These are phyloP conservation scores for Melanotaenia nigrans DNA, from an alignment of 2,797 vertebrate species.

Conservation along the genomic window DNA sequence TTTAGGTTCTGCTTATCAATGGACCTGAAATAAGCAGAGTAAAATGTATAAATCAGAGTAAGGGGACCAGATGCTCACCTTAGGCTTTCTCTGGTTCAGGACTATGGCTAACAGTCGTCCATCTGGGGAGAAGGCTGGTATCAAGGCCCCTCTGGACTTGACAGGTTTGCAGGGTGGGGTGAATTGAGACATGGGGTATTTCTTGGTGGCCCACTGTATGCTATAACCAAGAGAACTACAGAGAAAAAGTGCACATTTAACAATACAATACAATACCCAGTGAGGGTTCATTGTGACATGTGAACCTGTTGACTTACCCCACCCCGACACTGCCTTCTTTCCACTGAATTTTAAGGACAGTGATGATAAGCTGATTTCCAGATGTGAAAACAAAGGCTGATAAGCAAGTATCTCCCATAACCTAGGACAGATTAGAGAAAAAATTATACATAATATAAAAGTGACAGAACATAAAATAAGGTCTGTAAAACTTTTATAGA, in stretches of 20 bases:
- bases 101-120: conserved; percentile 87
- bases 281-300: not conserved
- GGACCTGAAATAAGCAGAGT: not conserved
- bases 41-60: not conserved
- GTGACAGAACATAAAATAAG: not conserved
- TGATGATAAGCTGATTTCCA: conserved; percentile 83
- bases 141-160: conserved; percentile 91
- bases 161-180: conserved; percentile 85
- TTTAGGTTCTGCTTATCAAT: not conserved
- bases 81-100: conserved; percentile 92
- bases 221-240: conserved; percentile 82
- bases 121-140: conserved; percentile 89
- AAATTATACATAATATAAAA: not conserved
- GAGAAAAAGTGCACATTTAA: conserved; percentile 18
- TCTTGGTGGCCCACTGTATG: conserved; percentile 87
- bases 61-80: conserved; percentile 73
- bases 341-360: conserved; percentile 89
- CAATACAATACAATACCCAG: not conserved
- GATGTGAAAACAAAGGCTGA: conserved; percentile 89
- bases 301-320: conserved; percentile 62
- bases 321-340: conserved; percentile 72
- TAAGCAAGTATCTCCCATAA: conserved; percentile 88
- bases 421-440: conserved; percentile 67
- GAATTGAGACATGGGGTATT: conserved; percentile 80
- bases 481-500: conserved; percentile 3